Evolutionary conservation across 92 coral and sea anemone genomes (phyloP), one percentile per base, ranked within the genome.

Genomic region (Heteractis magnifica): DNA sequence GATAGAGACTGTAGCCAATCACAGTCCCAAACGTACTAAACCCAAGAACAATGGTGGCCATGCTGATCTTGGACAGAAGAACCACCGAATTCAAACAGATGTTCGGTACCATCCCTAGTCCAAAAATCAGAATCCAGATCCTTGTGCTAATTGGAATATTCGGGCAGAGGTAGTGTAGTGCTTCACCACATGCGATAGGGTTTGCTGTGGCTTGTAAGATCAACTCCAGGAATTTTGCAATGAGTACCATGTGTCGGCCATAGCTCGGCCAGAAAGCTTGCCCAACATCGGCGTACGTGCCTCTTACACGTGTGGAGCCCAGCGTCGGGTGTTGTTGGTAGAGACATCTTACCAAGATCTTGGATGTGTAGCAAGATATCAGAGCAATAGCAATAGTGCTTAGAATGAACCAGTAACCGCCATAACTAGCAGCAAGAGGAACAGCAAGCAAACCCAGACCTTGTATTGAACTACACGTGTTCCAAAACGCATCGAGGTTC

Each of bases 401-500:
- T n/a, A 89, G 15, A 73, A 89, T 51, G 71, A 86, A 86, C 95
- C 89, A 89, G 52, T 78, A 92, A 0, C 95, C 95, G 11, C 95
- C 92, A 64, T 88, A 84, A 41, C 85, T 79, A 11, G 92, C 87
- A 26, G 85, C 92, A 12, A 92, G 71, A 26, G 95, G 95, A 89
- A 92, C 87, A 3, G 92, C 82, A 6, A 89, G 60, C 58, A 92
- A 75, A 10, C 87, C 83, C 49, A 92, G 85, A 34, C 95, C 92
- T 89, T 92, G 95, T 9, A 92, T 89, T 20, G 95, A 86, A 58
- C 90, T 88, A 62, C 94, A 91, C 87, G 94, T 90, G 90, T 89
- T 92, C 95, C 95, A 92, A 55, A 86, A 92, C 14, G 95, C 89
- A 23, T 92, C 95, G 52, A 92, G 86, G 76, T 86, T 89, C 3